phyloP scores from a whole-genome alignment of 2,797 vertebrate species.

The Catamblyrhynchus diadema region DNA sequence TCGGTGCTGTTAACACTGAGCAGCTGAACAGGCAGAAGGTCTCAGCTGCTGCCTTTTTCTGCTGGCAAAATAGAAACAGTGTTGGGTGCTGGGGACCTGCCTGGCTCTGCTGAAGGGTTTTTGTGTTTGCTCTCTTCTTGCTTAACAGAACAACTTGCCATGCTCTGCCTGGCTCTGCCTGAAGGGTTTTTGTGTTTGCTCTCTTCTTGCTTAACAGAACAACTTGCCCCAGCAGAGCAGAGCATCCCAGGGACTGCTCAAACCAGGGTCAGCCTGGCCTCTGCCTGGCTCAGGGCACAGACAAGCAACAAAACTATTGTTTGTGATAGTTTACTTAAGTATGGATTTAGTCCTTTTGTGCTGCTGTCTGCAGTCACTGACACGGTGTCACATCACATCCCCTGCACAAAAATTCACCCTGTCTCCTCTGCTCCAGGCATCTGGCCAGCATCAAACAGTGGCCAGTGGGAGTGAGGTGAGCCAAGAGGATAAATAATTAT shows the following conservation, averaged over 20 bases:
- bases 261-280: neutral
- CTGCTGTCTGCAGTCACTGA: neutral
- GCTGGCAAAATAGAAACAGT: neutral
- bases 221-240: neutral
- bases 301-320: neutral
- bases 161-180: neutral
- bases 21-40: neutral
- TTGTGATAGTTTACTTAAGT: neutral
- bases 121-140: neutral
- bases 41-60: neutral
- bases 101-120: neutral
- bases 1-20: neutral
- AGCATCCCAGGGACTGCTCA: neutral
- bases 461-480: neutral
- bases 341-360: neutral
- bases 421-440: neutral
- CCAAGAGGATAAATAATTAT: constrained; percentile 26
- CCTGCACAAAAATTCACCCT: neutral
- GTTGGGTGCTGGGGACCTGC: neutral
- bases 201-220: neutral
- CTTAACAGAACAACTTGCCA: neutral
- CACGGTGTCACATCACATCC: neutral
- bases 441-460: neutral
- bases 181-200: neutral
- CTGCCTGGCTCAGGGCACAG: neutral